These are phyloP conservation scores for Anolis carolinensis DNA, from an alignment of 2,113 vertebrate genomes.

Conservation along the genomic window DNA sequence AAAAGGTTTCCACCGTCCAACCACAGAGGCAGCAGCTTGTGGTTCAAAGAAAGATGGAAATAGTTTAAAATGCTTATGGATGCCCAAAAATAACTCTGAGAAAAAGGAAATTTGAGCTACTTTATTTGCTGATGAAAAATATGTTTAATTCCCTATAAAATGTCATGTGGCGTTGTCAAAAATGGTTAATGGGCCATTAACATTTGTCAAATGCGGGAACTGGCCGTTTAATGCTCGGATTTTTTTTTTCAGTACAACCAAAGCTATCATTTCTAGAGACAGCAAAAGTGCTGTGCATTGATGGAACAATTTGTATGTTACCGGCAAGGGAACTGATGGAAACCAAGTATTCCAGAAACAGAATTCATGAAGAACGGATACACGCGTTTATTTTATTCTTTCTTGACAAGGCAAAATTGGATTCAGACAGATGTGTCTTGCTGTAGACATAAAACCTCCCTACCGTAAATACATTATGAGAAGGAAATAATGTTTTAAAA, in stretches of 20 bases:
- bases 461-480: no score
- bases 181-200: constrained; percentile 23
- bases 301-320: not conserved
- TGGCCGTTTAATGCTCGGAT: not conserved
- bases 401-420: not conserved
- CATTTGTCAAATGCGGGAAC: not conserved
- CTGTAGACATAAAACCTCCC: no score
- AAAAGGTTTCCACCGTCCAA: not conserved
- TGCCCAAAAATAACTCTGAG: not conserved
- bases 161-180: not conserved
- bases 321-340: not conserved
- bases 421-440: no score
- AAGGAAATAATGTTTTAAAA: not conserved
- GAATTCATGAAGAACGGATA: not conserved
- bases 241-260: not conserved
- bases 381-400: not conserved
- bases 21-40: not conserved
- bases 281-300: not conserved
- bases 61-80: not conserved
- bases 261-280: not conserved
- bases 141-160: not conserved
- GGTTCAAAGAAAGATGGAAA: not conserved
- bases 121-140: constrained; percentile 11
- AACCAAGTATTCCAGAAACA: not conserved
- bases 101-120: constrained; percentile 23